These are phyloP conservation scores for Penaeus vannamei DNA, from an alignment of 1,140 invertebrate species.

Conservation along the genomic window DNA sequence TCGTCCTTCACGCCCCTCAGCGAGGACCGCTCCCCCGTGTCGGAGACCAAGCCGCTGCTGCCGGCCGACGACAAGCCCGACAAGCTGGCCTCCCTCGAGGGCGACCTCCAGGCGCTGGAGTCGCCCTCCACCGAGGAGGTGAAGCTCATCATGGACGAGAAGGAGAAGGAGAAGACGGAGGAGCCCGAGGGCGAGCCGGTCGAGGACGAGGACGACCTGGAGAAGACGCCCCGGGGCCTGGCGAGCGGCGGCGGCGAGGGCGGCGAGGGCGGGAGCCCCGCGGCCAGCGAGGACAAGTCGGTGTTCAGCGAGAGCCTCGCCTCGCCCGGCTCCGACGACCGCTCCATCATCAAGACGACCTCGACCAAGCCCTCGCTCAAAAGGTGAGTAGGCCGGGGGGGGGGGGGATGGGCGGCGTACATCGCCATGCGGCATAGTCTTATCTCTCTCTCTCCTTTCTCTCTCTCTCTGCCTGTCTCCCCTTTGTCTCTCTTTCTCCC, in stretches of 20 bases:
- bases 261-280: slow-evolving; percentile 59
- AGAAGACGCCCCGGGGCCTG: not conserved
- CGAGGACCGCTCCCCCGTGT: slow-evolving; percentile 46
- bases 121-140: slow-evolving; percentile 23
- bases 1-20: slow-evolving; percentile 49
- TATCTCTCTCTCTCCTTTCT: too few species aligned
- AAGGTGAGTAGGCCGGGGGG: slow-evolving; percentile 73
- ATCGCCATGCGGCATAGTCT: not conserved
- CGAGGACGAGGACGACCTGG: slow-evolving; percentile 25
- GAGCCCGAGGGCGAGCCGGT: slow-evolving; percentile 53
- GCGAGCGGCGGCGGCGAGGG: not conserved
- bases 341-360: slow-evolving; percentile 63
- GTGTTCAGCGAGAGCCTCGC: slow-evolving; percentile 39
- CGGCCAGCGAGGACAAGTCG: slow-evolving; percentile 68
- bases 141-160: slow-evolving; percentile 41
- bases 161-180: slow-evolving; percentile 38
- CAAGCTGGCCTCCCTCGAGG: not conserved
- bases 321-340: slow-evolving; percentile 48
- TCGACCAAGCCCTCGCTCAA: slow-evolving; percentile 76
- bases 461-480: too few species aligned
- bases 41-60: slow-evolving; percentile 42
- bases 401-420: not conserved
- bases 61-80: slow-evolving; percentile 2
- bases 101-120: not conserved
- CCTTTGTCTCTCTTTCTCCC: too few species aligned